Percentiles rank a stretch among this genome's conserved stretches.
These are phyloP conservation scores for Synaphobranchus kaupii DNA, from an alignment of 2,797 vertebrate genomes.

Conservation along the genomic window DNA sequence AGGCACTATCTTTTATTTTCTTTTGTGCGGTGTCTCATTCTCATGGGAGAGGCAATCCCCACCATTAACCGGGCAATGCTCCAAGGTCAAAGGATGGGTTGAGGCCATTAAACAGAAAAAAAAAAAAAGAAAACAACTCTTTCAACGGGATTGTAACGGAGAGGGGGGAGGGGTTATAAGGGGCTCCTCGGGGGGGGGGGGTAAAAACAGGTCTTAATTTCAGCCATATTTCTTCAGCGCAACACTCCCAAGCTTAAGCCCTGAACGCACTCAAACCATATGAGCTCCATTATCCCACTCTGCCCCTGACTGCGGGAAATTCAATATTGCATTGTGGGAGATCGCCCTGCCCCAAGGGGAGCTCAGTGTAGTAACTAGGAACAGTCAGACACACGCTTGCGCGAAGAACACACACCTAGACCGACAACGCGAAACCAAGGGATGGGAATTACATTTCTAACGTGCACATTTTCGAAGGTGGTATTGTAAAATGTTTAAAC, in stretches of 20 bases:
- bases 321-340: constrained; percentile 23
- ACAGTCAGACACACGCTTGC: constrained; percentile 3
- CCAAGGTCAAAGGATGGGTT: not conserved
- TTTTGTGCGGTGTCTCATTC: not conserved
- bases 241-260: not conserved
- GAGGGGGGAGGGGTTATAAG: not conserved
- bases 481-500: too few relatives aligned
- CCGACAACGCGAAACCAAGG: not conserved
- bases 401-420: constrained; percentile 21
- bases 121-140: not conserved
- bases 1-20: not conserved
- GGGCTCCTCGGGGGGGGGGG: not conserved
- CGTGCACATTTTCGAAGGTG: too few relatives aligned
- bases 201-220: not conserved
- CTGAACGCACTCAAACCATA: constrained; percentile 14
- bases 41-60: not conserved
- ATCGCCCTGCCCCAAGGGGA: not conserved
- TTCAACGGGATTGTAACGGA: not conserved
- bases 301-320: constrained; percentile 20
- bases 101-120: not conserved
- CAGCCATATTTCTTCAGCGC: not conserved
- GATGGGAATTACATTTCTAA: too few relatives aligned
- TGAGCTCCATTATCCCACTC: constrained; percentile 17
- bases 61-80: not conserved
- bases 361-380: constrained; percentile 15